Evolutionary conservation across 2,888 invertebrate species (phyloP).

Genomic region (Cantharis lateralis): DNA sequence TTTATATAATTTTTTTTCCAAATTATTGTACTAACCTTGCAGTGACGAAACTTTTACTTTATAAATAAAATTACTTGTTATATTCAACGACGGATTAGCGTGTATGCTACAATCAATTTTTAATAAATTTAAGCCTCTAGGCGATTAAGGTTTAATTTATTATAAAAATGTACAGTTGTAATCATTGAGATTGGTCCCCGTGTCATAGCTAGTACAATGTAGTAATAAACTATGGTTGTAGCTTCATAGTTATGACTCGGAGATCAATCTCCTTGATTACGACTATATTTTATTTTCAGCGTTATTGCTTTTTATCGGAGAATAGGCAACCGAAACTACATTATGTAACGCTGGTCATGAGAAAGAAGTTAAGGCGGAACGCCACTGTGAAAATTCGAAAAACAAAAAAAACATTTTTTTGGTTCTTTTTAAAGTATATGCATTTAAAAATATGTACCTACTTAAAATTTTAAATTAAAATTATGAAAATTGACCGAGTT

Average conservation of each 20-base stretch:
- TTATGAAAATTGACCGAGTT: no score
- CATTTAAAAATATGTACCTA: no score
- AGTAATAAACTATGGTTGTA: no score
- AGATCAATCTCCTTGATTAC: no score
- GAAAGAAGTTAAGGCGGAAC: no score
- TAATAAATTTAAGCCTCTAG: neutral
- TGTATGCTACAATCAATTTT: neutral
- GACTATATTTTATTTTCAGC: neutral
- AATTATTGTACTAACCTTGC: constrained; percentile 14
- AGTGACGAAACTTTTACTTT: constrained; percentile 7
- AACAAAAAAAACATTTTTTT: no score
- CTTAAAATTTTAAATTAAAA: no score
- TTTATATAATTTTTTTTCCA: neutral
- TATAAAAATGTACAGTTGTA: neutral
- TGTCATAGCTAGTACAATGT: no score
- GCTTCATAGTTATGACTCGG: no score
- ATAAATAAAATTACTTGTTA: neutral
- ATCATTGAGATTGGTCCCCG: no score
- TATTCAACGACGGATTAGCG: neutral
- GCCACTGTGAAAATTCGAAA: no score
- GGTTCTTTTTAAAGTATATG: no score
- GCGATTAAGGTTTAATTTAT: neutral
- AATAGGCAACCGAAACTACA: neutral
- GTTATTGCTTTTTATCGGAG: neutral
- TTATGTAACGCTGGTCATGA: neutral